phyloP scores from a whole-genome alignment of 2,113 vertebrate species.

The Aleadryas rufinucha region DNA sequence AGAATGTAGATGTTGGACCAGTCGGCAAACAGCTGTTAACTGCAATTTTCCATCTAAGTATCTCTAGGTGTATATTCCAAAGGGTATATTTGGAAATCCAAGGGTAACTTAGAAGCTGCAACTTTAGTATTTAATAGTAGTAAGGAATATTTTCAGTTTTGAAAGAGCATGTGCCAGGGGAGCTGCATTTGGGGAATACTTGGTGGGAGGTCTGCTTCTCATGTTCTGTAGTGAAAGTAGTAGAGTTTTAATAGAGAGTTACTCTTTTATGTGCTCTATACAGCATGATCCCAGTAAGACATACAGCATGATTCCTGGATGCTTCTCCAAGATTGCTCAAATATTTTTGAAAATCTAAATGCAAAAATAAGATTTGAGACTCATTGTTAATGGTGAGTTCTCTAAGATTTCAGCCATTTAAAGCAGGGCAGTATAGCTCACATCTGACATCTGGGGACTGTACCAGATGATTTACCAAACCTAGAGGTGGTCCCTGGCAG shows the following conservation, averaged over 20 bases:
- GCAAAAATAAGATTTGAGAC: background rate
- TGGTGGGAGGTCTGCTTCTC: background rate
- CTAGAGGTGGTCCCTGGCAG: background rate
- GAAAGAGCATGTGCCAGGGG: background rate
- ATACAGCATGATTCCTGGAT: background rate
- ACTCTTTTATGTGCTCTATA: background rate
- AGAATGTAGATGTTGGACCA: background rate
- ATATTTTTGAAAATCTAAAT: background rate
- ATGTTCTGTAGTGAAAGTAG: background rate
- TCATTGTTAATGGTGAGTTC: background rate
- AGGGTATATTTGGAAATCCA: background rate
- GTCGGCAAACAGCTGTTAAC: background rate
- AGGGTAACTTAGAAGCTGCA: background rate
- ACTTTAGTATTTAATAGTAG: background rate
- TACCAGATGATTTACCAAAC: background rate
- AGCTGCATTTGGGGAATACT: background rate
- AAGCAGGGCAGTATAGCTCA: background rate
- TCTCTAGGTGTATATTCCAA: background rate
- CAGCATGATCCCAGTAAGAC: background rate
- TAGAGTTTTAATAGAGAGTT: background rate
- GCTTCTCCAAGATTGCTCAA: background rate
- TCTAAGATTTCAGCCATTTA: background rate
- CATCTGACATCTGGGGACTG: background rate
- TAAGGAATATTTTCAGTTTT: background rate
- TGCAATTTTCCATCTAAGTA: background rate